phyloP scores from a whole-genome alignment of 2,797 vertebrate genomes.

The Cheracebus regulus region DNA sequence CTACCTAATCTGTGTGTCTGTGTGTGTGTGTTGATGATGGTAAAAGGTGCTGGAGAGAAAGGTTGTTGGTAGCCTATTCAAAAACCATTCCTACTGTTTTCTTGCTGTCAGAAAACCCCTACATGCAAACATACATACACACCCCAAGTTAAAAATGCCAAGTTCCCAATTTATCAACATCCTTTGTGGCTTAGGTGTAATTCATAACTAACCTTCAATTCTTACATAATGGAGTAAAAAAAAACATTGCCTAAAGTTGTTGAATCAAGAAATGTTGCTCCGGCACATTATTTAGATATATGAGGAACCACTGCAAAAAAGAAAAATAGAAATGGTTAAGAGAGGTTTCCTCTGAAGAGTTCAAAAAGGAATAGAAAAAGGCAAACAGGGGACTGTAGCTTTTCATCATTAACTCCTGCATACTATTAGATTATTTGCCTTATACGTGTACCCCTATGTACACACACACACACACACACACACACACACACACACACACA shows the following conservation, averaged over 20 bases:
- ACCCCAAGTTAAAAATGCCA: not conserved
- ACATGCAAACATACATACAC: no score
- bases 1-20: not conserved
- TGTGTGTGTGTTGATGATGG: not conserved
- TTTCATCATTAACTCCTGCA: not conserved
- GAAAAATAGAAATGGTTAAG: not conserved
- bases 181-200: not conserved
- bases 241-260: not conserved
- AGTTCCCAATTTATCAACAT: not conserved
- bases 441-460: not conserved
- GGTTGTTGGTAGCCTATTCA: not conserved
- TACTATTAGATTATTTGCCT: not conserved
- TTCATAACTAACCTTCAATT: not conserved
- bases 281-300: slow-evolving; percentile 10
- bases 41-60: not conserved
- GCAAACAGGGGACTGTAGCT: not conserved
- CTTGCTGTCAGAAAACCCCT: not conserved
- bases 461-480: not conserved
- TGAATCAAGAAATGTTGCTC: not conserved
- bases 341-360: not conserved
- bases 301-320: not conserved
- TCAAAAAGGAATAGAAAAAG: not conserved
- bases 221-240: not conserved
- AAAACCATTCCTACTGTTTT: not conserved
- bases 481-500: not conserved